Evolutionary conservation across 2,113 vertebrate genomes (phyloP).

Genomic region (Psittacara wagleri): DNA sequence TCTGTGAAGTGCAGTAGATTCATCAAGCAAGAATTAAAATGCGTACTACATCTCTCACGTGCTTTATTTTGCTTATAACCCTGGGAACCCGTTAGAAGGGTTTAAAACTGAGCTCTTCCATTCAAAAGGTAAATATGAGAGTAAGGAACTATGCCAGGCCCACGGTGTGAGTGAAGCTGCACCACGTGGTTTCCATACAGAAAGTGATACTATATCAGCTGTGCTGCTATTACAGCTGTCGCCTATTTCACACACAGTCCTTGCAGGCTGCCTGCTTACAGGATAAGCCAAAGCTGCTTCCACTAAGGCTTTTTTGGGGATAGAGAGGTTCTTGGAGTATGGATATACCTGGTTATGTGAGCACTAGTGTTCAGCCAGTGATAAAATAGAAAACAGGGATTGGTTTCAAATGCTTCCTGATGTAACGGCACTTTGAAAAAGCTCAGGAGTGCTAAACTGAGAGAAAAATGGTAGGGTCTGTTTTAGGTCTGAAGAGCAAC

Average conservation of each 20-base stretch:
- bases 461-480: not conserved
- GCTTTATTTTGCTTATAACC: not conserved
- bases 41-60: not conserved
- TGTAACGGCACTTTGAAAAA: not conserved
- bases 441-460: not conserved
- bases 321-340: not conserved
- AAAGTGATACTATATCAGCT: not conserved
- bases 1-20: not conserved
- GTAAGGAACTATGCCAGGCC: not conserved
- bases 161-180: not conserved
- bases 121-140: not conserved
- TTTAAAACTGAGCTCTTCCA: not conserved
- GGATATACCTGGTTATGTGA: not conserved
- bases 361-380: not conserved
- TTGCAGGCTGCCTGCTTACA: not conserved
- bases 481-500: not conserved
- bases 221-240: not conserved
- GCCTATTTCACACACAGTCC: accelerated
- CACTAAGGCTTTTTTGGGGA: not conserved
- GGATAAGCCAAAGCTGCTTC: not conserved
- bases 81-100: not conserved
- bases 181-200: slow-evolving; percentile 9
- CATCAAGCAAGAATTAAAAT: not conserved
- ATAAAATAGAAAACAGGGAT: not conserved
- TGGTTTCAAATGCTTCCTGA: not conserved